These are phyloP conservation scores for Cryptus viduatorius DNA, from an alignment of 2,888 invertebrate species.

Conservation along the genomic window DNA sequence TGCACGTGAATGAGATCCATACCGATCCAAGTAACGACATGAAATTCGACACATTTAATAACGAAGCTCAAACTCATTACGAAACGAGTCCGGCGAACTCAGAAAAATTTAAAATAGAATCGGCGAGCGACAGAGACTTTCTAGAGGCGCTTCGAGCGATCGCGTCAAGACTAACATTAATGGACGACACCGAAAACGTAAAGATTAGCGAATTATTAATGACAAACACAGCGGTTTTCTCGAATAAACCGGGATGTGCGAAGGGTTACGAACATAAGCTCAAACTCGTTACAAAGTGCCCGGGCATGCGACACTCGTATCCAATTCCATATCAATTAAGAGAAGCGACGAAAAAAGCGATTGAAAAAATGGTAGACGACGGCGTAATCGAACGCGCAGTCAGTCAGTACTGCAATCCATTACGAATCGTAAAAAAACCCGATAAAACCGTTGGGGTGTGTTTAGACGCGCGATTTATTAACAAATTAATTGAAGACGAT, in stretches of 20 bases:
- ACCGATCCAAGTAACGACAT: too few relatives aligned
- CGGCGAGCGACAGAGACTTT: too few relatives aligned
- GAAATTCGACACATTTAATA: too few relatives aligned
- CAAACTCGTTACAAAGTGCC: neutral
- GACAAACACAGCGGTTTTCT: neutral
- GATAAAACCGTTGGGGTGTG: neutral
- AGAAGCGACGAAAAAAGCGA: neutral
- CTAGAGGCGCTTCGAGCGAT: neutral
- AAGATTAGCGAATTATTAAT: neutral
- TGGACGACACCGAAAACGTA: neutral
- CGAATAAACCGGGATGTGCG: neutral
- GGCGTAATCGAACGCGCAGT: neutral
- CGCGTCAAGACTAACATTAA: neutral
- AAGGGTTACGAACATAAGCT: neutral
- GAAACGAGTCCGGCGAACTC: too few relatives aligned
- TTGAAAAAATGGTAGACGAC: neutral
- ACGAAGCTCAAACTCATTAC: too few relatives aligned
- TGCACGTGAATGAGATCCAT: too few relatives aligned
- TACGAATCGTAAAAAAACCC: neutral
- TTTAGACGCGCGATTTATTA: neutral
- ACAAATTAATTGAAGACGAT: neutral
- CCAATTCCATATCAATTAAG: neutral
- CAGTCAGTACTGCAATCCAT: neutral
- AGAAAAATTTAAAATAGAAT: too few relatives aligned
- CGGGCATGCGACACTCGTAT: constrained; percentile 3